phyloP scores from a whole-genome alignment of 2,888 invertebrate genomes.

The Pterostichus niger region DNA sequence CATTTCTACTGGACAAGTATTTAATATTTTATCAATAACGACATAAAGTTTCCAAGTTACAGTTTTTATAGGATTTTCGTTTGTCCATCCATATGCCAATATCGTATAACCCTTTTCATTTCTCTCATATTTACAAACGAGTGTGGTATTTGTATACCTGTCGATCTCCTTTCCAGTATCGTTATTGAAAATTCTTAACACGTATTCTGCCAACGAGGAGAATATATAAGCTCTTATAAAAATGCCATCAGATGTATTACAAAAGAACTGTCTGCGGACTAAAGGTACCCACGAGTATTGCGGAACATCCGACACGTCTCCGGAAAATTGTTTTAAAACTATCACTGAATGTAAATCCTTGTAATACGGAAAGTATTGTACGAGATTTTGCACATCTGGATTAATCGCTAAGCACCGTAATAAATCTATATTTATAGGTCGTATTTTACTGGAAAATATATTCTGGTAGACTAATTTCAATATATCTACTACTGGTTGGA shows the following conservation, averaged over 20 bases:
- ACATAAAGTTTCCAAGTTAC: constrained; percentile 71
- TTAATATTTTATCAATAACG: constrained; percentile 68
- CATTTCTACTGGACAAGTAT: constrained; percentile 4
- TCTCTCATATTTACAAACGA: constrained; percentile 70
- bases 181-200: constrained; percentile 74
- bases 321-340: constrained; percentile 69
- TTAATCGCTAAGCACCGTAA: constrained; percentile 70
- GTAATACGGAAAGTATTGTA: constrained; percentile 69
- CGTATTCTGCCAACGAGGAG: constrained; percentile 70
- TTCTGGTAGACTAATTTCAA: constrained; percentile 71
- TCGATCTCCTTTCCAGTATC: constrained; percentile 72
- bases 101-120: constrained; percentile 74
- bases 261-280: constrained; percentile 71
- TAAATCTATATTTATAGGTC: constrained; percentile 68
- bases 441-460: constrained; percentile 70
- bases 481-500: constrained; percentile 70
- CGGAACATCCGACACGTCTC: constrained; percentile 41
- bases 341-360: constrained; percentile 71
- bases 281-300: constrained; percentile 71
- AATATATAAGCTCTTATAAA: constrained; percentile 72
- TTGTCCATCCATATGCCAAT: constrained; percentile 73
- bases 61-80: constrained; percentile 16
- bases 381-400: constrained; percentile 67
- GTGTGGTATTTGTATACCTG: constrained; percentile 70
- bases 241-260: constrained; percentile 68